Percentiles rank a stretch among this genome's conserved stretches.
phyloP scores from a whole-genome alignment of 2,888 invertebrate genomes.

The Drosophila niveifrons region DNA sequence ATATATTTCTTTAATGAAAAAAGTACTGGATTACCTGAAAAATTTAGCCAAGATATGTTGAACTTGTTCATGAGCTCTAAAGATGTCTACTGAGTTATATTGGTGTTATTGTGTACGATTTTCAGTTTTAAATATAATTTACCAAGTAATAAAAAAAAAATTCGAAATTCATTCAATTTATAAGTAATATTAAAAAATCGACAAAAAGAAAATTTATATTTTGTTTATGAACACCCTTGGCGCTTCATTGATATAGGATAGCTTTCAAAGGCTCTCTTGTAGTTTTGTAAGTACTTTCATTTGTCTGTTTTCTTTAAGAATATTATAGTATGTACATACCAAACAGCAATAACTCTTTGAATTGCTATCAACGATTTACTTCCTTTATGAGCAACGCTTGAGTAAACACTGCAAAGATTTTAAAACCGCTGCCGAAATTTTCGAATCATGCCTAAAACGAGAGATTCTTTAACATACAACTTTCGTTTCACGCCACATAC shows the following conservation, averaged over 20 bases:
- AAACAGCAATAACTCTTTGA: not conserved
- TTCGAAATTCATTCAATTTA: slow-evolving; percentile 39
- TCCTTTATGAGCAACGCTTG: slow-evolving; percentile 19
- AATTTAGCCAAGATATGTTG: not conserved
- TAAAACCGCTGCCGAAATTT: slow-evolving; percentile 39
- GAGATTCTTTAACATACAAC: slow-evolving; percentile 25
- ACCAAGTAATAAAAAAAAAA: slow-evolving; percentile 24
- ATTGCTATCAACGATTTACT: slow-evolving; percentile 9
- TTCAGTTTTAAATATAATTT: slow-evolving; percentile 47
- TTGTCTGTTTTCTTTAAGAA: slow-evolving; percentile 80
- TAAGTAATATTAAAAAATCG: slow-evolving; percentile 76
- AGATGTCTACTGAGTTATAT: slow-evolving; percentile 7
- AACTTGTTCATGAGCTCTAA: slow-evolving; percentile 34
- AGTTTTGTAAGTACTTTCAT: slow-evolving; percentile 86
- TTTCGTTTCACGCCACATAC: slow-evolving; percentile 42
- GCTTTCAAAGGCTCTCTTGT: slow-evolving; percentile 86
- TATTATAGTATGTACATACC: slow-evolving; percentile 46
- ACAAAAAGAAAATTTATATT: slow-evolving; percentile 90
- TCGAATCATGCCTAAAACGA: slow-evolving; percentile 19
- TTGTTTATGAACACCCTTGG: slow-evolving; percentile 87
- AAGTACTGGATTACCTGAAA: not conserved
- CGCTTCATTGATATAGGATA: slow-evolving; percentile 86
- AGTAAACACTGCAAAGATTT: slow-evolving; percentile 8
- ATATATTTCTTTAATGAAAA: not conserved
- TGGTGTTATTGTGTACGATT: slow-evolving; percentile 23